Conservation (phyloP, 2,888 invertebrate genomes). For the Lepidocyrtinus sp. region DNA sequence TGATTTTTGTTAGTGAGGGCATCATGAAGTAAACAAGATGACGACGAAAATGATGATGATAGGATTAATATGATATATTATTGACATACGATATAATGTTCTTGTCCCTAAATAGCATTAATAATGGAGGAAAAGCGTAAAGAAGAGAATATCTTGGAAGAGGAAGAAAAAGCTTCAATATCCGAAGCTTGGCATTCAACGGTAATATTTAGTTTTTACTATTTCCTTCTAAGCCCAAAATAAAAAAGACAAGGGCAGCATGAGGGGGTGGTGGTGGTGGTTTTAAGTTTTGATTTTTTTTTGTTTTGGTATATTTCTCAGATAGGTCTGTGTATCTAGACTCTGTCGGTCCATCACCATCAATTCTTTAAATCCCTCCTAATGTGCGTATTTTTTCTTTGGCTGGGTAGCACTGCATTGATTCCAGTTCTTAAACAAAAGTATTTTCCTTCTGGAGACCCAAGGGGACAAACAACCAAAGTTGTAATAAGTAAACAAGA, state of each 20-base stretch:
- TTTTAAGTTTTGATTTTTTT: slow-evolving; percentile 13
- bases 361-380: slow-evolving; percentile 56
- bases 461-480: slow-evolving; percentile 3
- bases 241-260: neutral
- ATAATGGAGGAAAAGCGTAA: neutral
- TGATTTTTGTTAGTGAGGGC: neutral
- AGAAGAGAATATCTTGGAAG: neutral
- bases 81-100: slow-evolving; percentile 56
- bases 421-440: slow-evolving; percentile 9
- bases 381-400: slow-evolving; percentile 51
- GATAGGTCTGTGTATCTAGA: slow-evolving; percentile 20
- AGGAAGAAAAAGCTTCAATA: neutral
- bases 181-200: neutral
- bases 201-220: slow-evolving; percentile 4
- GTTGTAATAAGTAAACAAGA: slow-evolving; percentile 8
- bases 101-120: slow-evolving; percentile 8
- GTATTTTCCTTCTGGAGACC: neutral
- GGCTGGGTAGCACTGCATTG: neutral
- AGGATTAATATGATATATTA: slow-evolving; percentile 61
- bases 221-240: neutral
- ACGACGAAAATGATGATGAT: slow-evolving; percentile 36
- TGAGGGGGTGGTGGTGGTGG: slow-evolving; percentile 10
- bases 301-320: slow-evolving; percentile 13
- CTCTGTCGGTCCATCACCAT: slow-evolving; percentile 17
- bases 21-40: slow-evolving; percentile 7